These are phyloP conservation scores for Oryzias curvinotus DNA, from an alignment of 2,113 vertebrate genomes.

Conservation along the genomic window DNA sequence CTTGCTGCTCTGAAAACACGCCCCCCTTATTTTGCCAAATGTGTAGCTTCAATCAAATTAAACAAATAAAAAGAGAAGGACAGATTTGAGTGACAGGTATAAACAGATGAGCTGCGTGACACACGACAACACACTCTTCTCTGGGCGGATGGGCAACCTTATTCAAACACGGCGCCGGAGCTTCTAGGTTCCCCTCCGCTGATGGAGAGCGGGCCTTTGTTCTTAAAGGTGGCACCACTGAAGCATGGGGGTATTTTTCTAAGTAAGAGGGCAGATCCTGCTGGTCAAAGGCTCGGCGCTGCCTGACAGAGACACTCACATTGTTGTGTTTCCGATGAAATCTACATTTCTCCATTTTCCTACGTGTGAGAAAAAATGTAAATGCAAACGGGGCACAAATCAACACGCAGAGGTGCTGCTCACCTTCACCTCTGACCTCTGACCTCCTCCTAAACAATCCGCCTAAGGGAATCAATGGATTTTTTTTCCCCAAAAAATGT, in stretches of 20 bases:
- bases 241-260: conserved; percentile 68
- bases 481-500: not conserved
- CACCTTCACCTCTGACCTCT: conserved; percentile 45
- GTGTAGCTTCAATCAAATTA: no score
- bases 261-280: conserved; percentile 58
- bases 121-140: conserved; percentile 44
- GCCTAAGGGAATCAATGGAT: conserved; percentile 42
- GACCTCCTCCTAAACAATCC: conserved; percentile 48
- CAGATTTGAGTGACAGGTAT: no score
- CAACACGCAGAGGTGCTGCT: not conserved
- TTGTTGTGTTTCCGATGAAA: conserved; percentile 48
- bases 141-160: conserved; percentile 38
- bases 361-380: conserved; percentile 7
- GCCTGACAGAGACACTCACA: conserved; percentile 41
- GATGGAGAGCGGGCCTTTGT: conserved; percentile 53
- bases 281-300: conserved; percentile 37
- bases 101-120: conserved; percentile 15
- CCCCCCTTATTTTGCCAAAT: no score
- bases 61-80: no score
- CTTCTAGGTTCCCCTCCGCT: conserved; percentile 56
- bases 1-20: conserved; percentile 8
- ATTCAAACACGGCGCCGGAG: conserved; percentile 48
- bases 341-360: conserved; percentile 38
- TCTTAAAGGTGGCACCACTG: conserved; percentile 39
- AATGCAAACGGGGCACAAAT: conserved; percentile 26